phyloP scores from a whole-genome alignment of 2,113 vertebrate species.

The Notarius lentiginosus region DNA sequence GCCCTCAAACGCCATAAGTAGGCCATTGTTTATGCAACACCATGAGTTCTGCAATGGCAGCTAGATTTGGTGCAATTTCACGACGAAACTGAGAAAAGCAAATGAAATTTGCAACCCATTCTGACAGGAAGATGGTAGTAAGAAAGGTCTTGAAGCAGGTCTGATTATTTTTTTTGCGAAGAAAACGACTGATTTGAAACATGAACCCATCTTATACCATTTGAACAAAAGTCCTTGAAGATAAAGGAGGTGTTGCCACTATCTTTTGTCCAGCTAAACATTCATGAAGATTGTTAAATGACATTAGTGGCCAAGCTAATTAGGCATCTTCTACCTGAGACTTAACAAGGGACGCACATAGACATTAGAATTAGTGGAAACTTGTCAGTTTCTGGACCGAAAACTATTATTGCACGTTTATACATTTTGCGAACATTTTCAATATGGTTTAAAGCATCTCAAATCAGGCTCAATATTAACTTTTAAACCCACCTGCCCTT shows the following conservation, averaged over 20 bases:
- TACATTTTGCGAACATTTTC: neutral
- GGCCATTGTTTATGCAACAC: slow-evolving; percentile 1
- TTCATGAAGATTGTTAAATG: neutral
- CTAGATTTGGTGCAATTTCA: neutral
- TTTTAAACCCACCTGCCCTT: no score
- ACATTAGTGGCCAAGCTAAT: neutral
- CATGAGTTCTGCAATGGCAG: neutral
- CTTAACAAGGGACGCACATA: neutral
- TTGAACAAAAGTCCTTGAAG: neutral
- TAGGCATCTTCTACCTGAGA: neutral
- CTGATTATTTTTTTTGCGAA: neutral
- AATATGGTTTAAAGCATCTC: neutral
- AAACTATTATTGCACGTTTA: neutral
- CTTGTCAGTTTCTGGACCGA: neutral
- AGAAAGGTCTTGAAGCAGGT: neutral
- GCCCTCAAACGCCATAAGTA: neutral
- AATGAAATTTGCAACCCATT: neutral
- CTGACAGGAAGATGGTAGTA: neutral
- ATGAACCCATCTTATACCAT: neutral
- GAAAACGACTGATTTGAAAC: neutral
- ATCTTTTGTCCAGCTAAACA: neutral
- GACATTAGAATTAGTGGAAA: neutral
- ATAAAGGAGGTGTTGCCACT: neutral
- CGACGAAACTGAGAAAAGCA: neutral
- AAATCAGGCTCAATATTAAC: no score